Evolutionary conservation across 37 sponge, comb jelly and placozoan species (phyloP).

Genomic region (Chondrilla cf. caribensis): DNA sequence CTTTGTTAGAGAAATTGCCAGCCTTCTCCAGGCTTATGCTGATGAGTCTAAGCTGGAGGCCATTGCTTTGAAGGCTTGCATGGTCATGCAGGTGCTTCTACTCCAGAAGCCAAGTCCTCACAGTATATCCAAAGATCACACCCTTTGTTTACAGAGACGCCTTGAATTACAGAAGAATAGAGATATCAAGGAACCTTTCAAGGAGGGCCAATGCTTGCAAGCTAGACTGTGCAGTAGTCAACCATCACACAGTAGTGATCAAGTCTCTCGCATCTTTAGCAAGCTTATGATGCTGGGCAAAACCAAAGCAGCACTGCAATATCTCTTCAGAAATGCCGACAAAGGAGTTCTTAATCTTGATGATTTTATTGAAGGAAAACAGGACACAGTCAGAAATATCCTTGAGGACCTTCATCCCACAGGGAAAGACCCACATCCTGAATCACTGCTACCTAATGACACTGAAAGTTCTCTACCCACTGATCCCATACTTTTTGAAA

Average conservation of each 20-base stretch:
- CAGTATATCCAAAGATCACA: constrained; percentile 14
- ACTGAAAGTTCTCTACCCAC: neutral
- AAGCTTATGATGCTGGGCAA: constrained; percentile 11
- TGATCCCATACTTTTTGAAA: constrained; percentile 1
- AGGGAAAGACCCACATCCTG: neutral
- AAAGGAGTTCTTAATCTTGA: neutral
- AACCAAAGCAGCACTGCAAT: constrained; percentile 6
- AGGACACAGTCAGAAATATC: neutral
- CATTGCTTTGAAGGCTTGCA: constrained; percentile 8
- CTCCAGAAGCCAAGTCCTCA: constrained; percentile 14
- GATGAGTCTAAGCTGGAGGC: neutral
- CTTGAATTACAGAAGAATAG: constrained; percentile 9
- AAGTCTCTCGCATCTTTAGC: neutral
- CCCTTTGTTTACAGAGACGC: neutral
- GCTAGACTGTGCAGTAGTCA: neutral
- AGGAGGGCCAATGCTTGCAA: constrained; percentile 1
- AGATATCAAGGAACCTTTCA: neutral
- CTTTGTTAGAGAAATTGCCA: neutral
- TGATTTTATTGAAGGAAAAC: neutral
- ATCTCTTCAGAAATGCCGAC: neutral
- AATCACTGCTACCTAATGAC: neutral
- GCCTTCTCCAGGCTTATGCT: constrained; percentile 12
- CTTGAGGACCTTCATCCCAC: neutral
- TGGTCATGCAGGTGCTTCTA: constrained; percentile 17
- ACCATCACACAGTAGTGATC: neutral